A percentile compares a stretch with the other conserved stretches of the same genome.
These are phyloP conservation scores for Sander vitreus DNA, from an alignment of 2,113 vertebrate genomes.

Conservation along the genomic window DNA sequence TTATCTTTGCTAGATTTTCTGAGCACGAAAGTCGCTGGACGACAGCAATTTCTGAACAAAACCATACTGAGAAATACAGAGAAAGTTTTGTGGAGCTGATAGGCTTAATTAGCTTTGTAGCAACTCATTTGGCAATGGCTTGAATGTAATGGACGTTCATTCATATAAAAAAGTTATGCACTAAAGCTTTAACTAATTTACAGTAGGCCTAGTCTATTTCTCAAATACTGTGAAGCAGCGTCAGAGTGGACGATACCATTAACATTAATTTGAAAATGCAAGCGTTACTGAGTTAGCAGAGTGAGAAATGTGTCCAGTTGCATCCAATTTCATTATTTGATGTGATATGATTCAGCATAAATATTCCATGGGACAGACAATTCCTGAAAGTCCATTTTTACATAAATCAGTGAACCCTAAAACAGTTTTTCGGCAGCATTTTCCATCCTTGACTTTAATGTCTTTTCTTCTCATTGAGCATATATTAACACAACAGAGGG, in stretches of 20 bases:
- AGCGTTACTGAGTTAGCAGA: not conserved
- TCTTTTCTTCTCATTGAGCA: constrained; percentile 27
- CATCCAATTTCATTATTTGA: not conserved
- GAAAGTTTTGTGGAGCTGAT: too few species aligned
- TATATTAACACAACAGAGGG: constrained; percentile 49
- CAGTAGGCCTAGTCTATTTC: not conserved
- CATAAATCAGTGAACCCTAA: constrained; percentile 8
- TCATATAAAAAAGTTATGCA: too few species aligned
- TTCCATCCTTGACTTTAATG: constrained; percentile 21
- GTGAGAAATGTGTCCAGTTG: not conserved
- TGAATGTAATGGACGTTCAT: too few species aligned
- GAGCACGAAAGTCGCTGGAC: too few species aligned
- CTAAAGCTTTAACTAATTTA: too few species aligned
- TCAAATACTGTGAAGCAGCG: not conserved
- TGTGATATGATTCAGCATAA: not conserved
- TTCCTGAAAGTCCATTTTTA: constrained; percentile 19
- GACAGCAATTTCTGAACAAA: too few species aligned
- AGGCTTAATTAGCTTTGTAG: too few species aligned
- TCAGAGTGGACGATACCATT: not conserved
- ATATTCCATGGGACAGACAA: not conserved
- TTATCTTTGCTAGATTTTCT: too few species aligned
- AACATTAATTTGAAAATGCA: not conserved
- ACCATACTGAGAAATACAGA: too few species aligned
- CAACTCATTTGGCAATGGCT: too few species aligned
- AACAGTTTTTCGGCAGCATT: not conserved